phyloP scores from a whole-genome alignment of 2,113 vertebrate species.

The Falco punctatus region DNA sequence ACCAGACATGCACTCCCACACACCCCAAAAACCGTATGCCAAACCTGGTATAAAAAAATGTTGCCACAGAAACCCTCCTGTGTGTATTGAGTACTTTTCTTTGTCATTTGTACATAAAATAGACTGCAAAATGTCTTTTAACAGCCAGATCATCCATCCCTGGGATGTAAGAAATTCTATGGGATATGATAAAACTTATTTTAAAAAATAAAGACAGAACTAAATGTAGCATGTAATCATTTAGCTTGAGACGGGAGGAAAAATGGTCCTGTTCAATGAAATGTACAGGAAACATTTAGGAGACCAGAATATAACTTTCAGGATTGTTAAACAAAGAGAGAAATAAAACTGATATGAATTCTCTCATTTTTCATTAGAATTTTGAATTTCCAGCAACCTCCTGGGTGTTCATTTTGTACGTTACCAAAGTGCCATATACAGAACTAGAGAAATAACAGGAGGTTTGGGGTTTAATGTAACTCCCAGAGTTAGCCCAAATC shows the following conservation, averaged over 20 bases:
- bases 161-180: neutral
- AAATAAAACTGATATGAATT: neutral
- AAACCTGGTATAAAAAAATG: neutral
- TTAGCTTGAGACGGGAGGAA: neutral
- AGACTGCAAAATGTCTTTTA: neutral
- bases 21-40: accelerated
- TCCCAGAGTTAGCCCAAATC: neutral
- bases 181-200: neutral
- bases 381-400: neutral
- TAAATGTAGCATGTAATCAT: neutral
- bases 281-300: neutral
- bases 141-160: neutral
- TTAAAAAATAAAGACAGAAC: neutral
- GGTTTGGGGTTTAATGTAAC: neutral
- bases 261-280: neutral
- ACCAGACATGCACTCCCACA: neutral
- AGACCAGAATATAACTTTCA: neutral
- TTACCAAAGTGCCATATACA: neutral
- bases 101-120: neutral
- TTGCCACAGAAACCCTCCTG: neutral
- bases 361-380: neutral
- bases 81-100: neutral
- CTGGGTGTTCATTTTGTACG: neutral
- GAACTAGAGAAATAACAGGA: neutral
- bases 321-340: neutral